Evolutionary conservation across 2,797 vertebrate species (phyloP).

Genomic region (Notolabrus celidotus): DNA sequence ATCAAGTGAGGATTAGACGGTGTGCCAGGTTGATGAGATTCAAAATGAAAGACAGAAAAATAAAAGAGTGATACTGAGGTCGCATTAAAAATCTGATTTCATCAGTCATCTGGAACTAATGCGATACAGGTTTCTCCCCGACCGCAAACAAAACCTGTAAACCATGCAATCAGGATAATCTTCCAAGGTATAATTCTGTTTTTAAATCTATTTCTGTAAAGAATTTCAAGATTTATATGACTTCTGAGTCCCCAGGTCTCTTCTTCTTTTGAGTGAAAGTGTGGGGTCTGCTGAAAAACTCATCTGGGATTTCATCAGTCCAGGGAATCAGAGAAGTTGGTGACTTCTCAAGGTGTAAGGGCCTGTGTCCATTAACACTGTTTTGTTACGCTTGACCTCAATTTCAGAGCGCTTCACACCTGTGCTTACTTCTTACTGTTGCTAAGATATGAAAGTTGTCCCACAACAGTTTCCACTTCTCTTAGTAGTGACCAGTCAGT

Average conservation of each 20-base stretch:
- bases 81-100: slow-evolving; percentile 60
- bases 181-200: slow-evolving; percentile 16
- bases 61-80: slow-evolving; percentile 20
- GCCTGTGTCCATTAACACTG: too few relatives aligned
- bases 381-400: too few relatives aligned
- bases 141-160: slow-evolving; percentile 35
- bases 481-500: too few relatives aligned
- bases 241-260: slow-evolving; percentile 5
- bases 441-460: too few relatives aligned
- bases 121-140: slow-evolving; percentile 27
- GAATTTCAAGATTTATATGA: slow-evolving; percentile 34
- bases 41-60: slow-evolving; percentile 4
- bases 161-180: slow-evolving; percentile 36
- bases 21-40: slow-evolving; percentile 27
- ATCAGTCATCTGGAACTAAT: slow-evolving; percentile 57
- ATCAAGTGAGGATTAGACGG: slow-evolving; percentile 50
- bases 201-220: slow-evolving; percentile 37
- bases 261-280: slow-evolving; percentile 6
- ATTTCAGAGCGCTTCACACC: too few relatives aligned
- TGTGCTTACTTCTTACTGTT: too few relatives aligned
- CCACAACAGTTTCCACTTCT: too few relatives aligned
- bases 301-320: slow-evolving; percentile 44
- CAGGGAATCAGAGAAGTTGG: slow-evolving; percentile 29
- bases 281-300: slow-evolving; percentile 17
- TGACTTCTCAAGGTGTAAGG: slow-evolving; percentile 17